phyloP scores from a whole-genome alignment of 2,113 vertebrate genomes.

The Brachionichthys hirsutus region DNA sequence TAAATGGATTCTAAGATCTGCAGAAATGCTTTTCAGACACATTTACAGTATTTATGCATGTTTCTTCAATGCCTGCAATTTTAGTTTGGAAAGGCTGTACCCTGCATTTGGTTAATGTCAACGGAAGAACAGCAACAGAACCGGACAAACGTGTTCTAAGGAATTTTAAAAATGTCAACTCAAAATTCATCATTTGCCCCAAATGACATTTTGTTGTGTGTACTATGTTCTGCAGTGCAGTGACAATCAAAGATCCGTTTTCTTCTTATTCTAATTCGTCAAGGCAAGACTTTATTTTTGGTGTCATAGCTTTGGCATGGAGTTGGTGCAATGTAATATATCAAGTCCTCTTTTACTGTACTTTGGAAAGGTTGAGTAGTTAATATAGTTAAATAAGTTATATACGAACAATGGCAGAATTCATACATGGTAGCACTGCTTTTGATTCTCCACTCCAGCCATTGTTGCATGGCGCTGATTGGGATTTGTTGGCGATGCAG shows the following conservation, averaged over 20 bases:
- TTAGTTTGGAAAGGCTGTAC: slow-evolving; percentile 18
- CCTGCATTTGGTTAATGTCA: slow-evolving; percentile 1
- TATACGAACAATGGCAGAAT: background rate
- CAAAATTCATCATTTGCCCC: background rate
- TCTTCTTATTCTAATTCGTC: background rate
- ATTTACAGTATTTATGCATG: background rate
- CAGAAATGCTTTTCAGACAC: slow-evolving; percentile 12
- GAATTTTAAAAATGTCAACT: slow-evolving; percentile 8
- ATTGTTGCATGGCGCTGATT: background rate
- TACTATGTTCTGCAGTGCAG: no score
- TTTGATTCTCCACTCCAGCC: slow-evolving; percentile 3
- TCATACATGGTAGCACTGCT: background rate
- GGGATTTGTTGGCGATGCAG: slow-evolving; percentile 1
- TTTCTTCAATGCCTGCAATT: slow-evolving; percentile 1
- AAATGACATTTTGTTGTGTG: no score
- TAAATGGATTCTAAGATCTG: slow-evolving; percentile 25
- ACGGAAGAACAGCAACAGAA: slow-evolving; percentile 7
- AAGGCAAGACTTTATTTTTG: slow-evolving; percentile 2
- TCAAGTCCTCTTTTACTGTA: slow-evolving; percentile 17
- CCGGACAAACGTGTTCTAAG: slow-evolving; percentile 33
- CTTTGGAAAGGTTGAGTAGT: background rate
- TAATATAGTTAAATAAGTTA: slow-evolving; percentile 3
- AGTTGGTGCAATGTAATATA: background rate
- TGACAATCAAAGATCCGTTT: no score
- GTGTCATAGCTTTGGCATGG: background rate